Percentiles rank a stretch among this genome's conserved stretches.
Evolutionary conservation across 2,113 vertebrate genomes (phyloP).

Genomic region (Megaleporinus macrocephalus): DNA sequence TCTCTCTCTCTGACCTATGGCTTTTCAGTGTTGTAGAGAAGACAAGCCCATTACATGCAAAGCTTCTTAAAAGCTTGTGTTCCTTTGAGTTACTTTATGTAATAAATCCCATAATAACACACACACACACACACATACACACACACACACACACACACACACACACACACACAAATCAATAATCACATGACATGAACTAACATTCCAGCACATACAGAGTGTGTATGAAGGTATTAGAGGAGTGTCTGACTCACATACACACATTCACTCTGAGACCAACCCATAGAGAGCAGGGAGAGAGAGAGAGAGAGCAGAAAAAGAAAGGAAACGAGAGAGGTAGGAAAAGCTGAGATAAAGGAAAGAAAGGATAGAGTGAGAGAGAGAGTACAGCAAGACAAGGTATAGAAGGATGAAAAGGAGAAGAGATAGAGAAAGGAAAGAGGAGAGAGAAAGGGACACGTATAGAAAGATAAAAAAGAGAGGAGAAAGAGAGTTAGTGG

Average conservation of each 20-base stretch:
- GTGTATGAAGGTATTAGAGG: too few relatives aligned
- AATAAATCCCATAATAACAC: neutral
- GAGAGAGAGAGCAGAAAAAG: constrained; percentile 5
- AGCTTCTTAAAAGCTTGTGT: constrained; percentile 73
- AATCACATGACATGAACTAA: constrained; percentile 61
- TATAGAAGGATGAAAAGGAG: neutral
- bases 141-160: neutral
- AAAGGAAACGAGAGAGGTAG: neutral
- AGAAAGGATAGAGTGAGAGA: neutral
- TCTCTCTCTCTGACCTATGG: constrained; percentile 59
- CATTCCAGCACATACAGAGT: too few relatives aligned
- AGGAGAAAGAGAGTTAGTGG: too few relatives aligned
- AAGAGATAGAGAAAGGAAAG: neutral
- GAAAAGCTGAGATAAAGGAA: neutral
- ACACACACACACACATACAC: neutral
- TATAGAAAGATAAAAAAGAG: neutral
- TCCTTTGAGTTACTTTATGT: constrained; percentile 1
- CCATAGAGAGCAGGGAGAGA: too few relatives aligned
- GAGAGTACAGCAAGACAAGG: neutral
- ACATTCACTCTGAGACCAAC: too few relatives aligned
- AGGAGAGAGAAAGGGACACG: neutral
- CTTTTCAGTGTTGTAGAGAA: neutral
- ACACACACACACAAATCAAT: constrained; percentile 30
- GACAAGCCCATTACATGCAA: constrained; percentile 74
- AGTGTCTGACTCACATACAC: too few relatives aligned